Conservation (phyloP, 30 jellyfish, hydroid and myxozoan species). For the Cassiopea andromeda region DNA sequence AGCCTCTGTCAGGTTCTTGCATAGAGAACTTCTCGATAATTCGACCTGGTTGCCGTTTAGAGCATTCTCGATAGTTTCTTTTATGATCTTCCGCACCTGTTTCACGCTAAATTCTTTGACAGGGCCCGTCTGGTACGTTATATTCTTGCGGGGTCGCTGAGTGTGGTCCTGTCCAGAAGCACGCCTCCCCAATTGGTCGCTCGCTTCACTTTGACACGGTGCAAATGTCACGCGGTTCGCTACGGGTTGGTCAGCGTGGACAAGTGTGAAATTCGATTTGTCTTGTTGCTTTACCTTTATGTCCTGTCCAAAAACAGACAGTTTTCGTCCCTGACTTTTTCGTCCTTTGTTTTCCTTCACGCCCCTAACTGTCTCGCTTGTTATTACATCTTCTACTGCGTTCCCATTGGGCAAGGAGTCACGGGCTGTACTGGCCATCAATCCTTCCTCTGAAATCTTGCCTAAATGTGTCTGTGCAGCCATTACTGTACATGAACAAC, state of each 20-base stretch:
- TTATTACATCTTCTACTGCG: too few relatives aligned
- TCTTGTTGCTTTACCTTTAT: neutral
- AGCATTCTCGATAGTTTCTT: slow-evolving; percentile 43
- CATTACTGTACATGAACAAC: slow-evolving; percentile 6
- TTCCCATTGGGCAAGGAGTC: neutral
- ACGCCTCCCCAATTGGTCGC: slow-evolving; percentile 23
- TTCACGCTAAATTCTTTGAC: slow-evolving; percentile 22
- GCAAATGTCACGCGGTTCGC: slow-evolving; percentile 9
- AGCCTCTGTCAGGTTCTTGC: slow-evolving; percentile 65
- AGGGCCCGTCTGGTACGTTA: slow-evolving; percentile 53
- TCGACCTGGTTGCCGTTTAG: neutral
- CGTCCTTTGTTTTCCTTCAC: neutral
- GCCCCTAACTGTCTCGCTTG: neutral
- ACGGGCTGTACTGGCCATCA: neutral
- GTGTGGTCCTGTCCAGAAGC: slow-evolving; percentile 22
- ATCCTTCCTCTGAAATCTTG: slow-evolving; percentile 35
- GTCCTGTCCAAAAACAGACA: slow-evolving; percentile 26
- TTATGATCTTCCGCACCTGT: slow-evolving; percentile 22
- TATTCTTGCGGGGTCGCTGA: neutral
- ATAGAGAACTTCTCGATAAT: slow-evolving; percentile 22
- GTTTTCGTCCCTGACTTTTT: slow-evolving; percentile 6
- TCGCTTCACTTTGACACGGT: neutral
- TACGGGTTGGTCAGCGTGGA: slow-evolving; percentile 29
- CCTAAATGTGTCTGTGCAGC: slow-evolving; percentile 34
- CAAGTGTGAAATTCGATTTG: neutral